A percentile compares a stretch with the other conserved stretches of the same genome.
These are phyloP conservation scores for Nipponia nippon DNA, from an alignment of 2,113 vertebrate species.

Conservation along the genomic window DNA sequence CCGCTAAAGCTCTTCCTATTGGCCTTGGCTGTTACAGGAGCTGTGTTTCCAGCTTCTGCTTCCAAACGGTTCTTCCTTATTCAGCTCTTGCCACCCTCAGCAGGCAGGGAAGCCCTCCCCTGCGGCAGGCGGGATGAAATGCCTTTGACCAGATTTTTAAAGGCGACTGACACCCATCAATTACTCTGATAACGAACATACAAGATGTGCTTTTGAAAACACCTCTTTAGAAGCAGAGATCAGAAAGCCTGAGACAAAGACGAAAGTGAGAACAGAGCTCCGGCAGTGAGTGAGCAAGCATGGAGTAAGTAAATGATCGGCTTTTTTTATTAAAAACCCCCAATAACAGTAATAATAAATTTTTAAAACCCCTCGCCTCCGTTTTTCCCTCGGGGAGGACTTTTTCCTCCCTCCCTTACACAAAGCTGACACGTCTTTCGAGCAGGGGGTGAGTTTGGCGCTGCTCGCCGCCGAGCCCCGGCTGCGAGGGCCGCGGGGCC, in stretches of 20 bases:
- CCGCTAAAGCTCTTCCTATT: neutral
- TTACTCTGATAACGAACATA: fast-evolving
- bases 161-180: fast-evolving
- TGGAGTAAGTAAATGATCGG: neutral
- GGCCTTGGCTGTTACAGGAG: neutral
- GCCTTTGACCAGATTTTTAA: neutral
- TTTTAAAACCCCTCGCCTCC: fast-evolving
- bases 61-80: neutral
- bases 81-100: fast-evolving
- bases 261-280: neutral
- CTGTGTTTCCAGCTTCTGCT: neutral
- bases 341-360: too few relatives aligned
- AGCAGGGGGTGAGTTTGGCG: fast-evolving
- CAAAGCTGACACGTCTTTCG: neutral
- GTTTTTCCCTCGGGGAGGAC: neutral
- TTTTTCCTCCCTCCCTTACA: neutral
- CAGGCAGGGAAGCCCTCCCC: neutral
- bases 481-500: too few relatives aligned
- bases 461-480: fast-evolving
- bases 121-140: fast-evolving
- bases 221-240: neutral
- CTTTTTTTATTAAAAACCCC: neutral
- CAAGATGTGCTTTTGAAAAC: fast-evolving
- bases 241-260: neutral
- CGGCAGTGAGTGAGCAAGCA: neutral